phyloP scores from a whole-genome alignment of 2,888 invertebrate species.

The Stictocephala bisonia region DNA sequence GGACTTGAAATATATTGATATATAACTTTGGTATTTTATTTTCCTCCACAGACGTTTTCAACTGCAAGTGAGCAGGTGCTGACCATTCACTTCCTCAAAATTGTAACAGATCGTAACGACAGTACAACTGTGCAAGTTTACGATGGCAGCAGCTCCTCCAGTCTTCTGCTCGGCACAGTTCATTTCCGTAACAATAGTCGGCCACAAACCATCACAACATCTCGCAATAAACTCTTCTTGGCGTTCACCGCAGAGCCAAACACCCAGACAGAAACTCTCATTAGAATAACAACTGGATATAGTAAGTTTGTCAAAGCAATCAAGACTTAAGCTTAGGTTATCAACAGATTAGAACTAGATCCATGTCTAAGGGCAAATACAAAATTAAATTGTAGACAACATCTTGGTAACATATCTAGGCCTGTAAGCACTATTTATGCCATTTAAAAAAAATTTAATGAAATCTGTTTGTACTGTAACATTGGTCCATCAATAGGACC shows the following conservation, averaged over 20 bases:
- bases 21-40: slow-evolving; percentile 13
- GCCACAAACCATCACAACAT: slow-evolving; percentile 89
- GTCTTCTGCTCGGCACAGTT: slow-evolving; percentile 78
- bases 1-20: too few species aligned
- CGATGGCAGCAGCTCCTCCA: slow-evolving; percentile 78
- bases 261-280: slow-evolving; percentile 79
- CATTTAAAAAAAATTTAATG: too few species aligned
- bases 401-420: too few species aligned
- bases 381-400: background rate
- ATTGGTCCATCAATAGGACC: too few species aligned
- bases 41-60: slow-evolving; percentile 72
- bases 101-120: slow-evolving; percentile 80
- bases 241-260: slow-evolving; percentile 80
- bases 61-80: slow-evolving; percentile 82
- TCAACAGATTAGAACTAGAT: too few species aligned
- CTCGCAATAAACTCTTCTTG: slow-evolving; percentile 82
- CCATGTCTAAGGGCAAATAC: background rate
- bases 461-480: too few species aligned
- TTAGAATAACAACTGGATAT: slow-evolving; percentile 81
- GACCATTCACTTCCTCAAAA: slow-evolving; percentile 86
- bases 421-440: too few species aligned
- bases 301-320: slow-evolving; percentile 65
- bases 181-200: slow-evolving; percentile 85
- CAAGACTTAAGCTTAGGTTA: too few species aligned
- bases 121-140: slow-evolving; percentile 81